These are phyloP conservation scores for Gopherus evgoodei DNA, from an alignment of 2,113 vertebrate species.

Conservation along the genomic window DNA sequence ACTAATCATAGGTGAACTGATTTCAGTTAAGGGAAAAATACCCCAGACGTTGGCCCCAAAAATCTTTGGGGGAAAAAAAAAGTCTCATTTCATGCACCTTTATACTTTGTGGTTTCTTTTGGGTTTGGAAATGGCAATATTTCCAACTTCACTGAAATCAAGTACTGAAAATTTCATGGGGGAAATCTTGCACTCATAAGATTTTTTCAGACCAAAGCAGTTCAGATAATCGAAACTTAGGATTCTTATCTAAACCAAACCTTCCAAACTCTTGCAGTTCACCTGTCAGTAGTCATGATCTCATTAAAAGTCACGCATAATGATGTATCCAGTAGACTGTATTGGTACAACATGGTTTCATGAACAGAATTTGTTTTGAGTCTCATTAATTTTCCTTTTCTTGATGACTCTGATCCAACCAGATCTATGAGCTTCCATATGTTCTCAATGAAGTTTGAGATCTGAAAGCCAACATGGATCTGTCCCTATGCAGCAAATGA, in stretches of 20 bases:
- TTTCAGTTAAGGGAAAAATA: slow-evolving; percentile 27
- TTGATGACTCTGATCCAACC: slow-evolving; percentile 59
- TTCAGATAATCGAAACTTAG: slow-evolving; percentile 6
- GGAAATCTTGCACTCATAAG: not conserved
- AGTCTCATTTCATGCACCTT: not conserved
- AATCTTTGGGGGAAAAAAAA: not conserved
- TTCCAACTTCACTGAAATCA: slow-evolving; percentile 29
- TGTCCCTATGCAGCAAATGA: slow-evolving; percentile 46
- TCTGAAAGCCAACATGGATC: slow-evolving; percentile 43
- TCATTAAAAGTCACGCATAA: slow-evolving; percentile 32
- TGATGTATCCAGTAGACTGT: slow-evolving; percentile 36
- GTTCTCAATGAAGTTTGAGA: slow-evolving; percentile 13
- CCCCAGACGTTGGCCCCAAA: not conserved
- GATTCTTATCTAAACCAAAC: not conserved
- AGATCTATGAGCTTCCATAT: slow-evolving; percentile 34
- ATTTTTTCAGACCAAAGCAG: slow-evolving; percentile 51
- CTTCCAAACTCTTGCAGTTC: slow-evolving; percentile 26
- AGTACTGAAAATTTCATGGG: slow-evolving; percentile 5
- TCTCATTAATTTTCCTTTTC: slow-evolving; percentile 42
- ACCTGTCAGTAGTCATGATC: slow-evolving; percentile 42
- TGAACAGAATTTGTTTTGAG: slow-evolving; percentile 34
- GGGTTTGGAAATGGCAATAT: slow-evolving; percentile 3
- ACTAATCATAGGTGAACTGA: slow-evolving; percentile 59
- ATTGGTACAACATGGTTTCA: slow-evolving; percentile 53
- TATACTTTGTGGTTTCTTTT: slow-evolving; percentile 9